Evolutionary conservation across 2,888 invertebrate genomes (phyloP), one percentile per base, ranked within the genome.

Genomic region (Eupeodes latifasciatus): DNA sequence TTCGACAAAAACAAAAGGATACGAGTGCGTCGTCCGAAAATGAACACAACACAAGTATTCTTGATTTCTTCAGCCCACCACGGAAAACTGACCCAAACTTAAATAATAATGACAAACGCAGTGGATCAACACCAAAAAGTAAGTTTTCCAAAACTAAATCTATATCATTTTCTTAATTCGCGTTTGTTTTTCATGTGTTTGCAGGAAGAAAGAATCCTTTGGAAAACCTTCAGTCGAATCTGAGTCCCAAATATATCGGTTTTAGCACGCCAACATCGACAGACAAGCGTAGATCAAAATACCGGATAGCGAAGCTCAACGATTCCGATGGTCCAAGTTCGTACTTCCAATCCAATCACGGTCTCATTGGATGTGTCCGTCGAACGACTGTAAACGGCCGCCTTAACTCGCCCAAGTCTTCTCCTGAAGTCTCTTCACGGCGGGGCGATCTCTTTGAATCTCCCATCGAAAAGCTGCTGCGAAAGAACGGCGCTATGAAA

Each of bases 181-280:
- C 27, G 75, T 49, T 44, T 59, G 47, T 9, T 27, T 16, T 72
- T 80, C n/a, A 66, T 74, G 4, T 67, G 14, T 80, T 66, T 84
- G 71, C 69, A 91, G 91, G 91, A 87, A 92, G 91, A 75, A 92
- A 92, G 78, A 85, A 90, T 81, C 89, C 90, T 27, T 85, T 93
- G 53, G 90, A 91, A 11, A 92, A 92, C 67, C 91, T 93, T 27
- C 90, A 92, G 84, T 93, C 93, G 6, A 91, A 91, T 57, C 83
- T 93, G 16, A 93, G 92, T 49, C 92, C 93, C 0, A 93, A 93
- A 80, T 93, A 92, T 81, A 93, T 93, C 77, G 93, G 92, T n/a
- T 92, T 91, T 55, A 82, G 79, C 14, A 91, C 90, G 9, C 90
- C 90, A 16, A 79, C 91, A 90, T 89, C 90, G 89, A 47, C 92